Percentiles rank a stretch among this genome's conserved stretches.
Evolutionary conservation across 2,797 vertebrate species (phyloP).

Genomic region (Pipistrellus pipistrellus): DNA sequence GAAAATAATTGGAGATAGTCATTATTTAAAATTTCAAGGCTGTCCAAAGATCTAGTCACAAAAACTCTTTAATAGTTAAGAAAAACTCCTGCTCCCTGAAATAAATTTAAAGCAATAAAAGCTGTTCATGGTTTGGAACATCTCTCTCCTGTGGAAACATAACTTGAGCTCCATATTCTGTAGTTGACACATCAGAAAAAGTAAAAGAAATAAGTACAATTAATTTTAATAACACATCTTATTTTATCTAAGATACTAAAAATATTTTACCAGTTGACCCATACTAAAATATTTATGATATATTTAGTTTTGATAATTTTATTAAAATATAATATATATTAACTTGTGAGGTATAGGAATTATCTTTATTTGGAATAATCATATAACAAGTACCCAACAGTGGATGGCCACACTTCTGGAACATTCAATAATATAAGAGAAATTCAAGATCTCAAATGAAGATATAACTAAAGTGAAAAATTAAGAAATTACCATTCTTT

Average conservation of each 20-base stretch:
- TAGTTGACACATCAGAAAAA: neutral
- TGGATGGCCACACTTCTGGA: neutral
- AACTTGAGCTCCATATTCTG: neutral
- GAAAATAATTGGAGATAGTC: neutral
- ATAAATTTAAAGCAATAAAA: constrained; percentile 41
- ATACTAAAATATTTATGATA: neutral
- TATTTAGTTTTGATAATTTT: neutral
- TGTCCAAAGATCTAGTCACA: neutral
- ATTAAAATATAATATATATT: neutral
- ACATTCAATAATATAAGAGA: neutral
- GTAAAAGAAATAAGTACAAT: neutral
- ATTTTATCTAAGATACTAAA: neutral
- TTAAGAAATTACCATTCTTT: neutral
- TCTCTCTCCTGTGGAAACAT: neutral
- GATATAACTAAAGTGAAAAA: constrained; percentile 11
- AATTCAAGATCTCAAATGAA: neutral
- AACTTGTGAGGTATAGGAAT: neutral
- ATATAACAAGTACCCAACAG: neutral
- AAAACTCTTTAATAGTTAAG: neutral
- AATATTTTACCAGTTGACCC: neutral
- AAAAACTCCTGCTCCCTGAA: neutral
- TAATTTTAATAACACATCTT: neutral
- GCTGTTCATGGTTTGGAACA: neutral
- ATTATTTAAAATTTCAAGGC: neutral
- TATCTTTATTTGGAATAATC: neutral